Percentiles rank a stretch among this genome's conserved stretches.
Conservation (phyloP, 2,113 vertebrate species). For the Clarias batrachus region DNA sequence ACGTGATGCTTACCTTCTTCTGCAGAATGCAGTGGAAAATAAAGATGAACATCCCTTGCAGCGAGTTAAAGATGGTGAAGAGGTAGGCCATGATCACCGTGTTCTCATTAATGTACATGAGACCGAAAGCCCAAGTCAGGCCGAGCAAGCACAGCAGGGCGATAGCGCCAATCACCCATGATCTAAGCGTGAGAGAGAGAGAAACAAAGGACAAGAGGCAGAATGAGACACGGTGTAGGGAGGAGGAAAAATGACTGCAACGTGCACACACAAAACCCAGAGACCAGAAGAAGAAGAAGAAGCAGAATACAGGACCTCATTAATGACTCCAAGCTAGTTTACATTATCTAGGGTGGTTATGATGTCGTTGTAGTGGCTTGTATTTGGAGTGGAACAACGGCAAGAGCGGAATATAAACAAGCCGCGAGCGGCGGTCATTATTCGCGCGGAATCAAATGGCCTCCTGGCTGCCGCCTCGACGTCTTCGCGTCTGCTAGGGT, state of each 20-base stretch:
- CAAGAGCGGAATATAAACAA: constrained; percentile 40
- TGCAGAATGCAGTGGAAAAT: constrained; percentile 99
- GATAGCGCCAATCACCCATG: constrained; percentile 98
- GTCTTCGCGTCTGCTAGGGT: constrained; percentile 36
- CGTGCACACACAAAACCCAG: not conserved
- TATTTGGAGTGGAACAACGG: constrained; percentile 30
- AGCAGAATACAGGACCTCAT: not conserved
- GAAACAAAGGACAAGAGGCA: not conserved
- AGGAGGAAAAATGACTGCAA: not conserved
- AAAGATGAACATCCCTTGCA: constrained; percentile 99
- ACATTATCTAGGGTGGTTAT: constrained; percentile 36
- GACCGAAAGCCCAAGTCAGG: constrained; percentile 96
- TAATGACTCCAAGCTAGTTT: constrained; percentile 40
- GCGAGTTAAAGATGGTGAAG: constrained; percentile 99
- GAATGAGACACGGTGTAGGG: not conserved
- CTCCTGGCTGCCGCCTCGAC: constrained; percentile 43
- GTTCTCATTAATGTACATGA: constrained; percentile 99
- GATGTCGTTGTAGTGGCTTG: constrained; percentile 33
- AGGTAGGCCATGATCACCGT: constrained; percentile 99
- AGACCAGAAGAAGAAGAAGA: constrained; percentile 16
- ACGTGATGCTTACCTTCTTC: constrained; percentile 87
- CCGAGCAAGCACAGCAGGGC: constrained; percentile 96
- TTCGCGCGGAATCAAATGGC: constrained; percentile 51
- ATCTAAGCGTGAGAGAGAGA: constrained; percentile 70
- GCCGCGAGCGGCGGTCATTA: constrained; percentile 30